Conservation (phyloP, 2,888 invertebrate genomes). For the Erebia aethiops region DNA sequence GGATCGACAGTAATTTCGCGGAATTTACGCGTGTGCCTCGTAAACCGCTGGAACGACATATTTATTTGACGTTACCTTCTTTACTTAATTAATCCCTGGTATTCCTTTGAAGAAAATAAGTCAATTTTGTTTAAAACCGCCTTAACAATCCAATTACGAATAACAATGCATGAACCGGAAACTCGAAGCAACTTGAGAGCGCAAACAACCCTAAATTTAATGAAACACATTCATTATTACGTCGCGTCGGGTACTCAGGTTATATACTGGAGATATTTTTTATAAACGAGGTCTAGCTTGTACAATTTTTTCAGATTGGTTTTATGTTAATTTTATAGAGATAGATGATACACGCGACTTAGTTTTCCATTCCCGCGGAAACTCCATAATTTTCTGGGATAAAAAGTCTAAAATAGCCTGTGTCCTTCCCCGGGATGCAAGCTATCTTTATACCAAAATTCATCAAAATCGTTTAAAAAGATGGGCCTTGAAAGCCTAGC, state of each 20-base stretch:
- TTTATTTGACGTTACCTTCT: slow-evolving; percentile 29
- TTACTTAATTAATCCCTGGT: slow-evolving; percentile 31
- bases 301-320: no score
- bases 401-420: no score
- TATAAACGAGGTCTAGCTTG: neutral
- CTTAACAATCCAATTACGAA: slow-evolving; percentile 29
- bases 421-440: no score
- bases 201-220: neutral
- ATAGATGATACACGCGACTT: no score
- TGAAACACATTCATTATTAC: neutral
- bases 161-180: slow-evolving; percentile 22
- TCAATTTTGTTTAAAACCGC: slow-evolving; percentile 23
- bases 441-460: no score
- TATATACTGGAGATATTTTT: neutral
- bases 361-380: no score
- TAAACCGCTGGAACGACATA: slow-evolving; percentile 32
- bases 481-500: no score
- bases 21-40: slow-evolving; percentile 33
- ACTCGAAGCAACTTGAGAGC: neutral
- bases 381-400: no score
- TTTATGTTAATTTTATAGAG: no score
- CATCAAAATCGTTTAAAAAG: no score
- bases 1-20: slow-evolving; percentile 30
- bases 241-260: no score
- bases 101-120: slow-evolving; percentile 16